These are phyloP conservation scores for Momotus momota DNA, from an alignment of 2,797 vertebrate species.

Conservation along the genomic window DNA sequence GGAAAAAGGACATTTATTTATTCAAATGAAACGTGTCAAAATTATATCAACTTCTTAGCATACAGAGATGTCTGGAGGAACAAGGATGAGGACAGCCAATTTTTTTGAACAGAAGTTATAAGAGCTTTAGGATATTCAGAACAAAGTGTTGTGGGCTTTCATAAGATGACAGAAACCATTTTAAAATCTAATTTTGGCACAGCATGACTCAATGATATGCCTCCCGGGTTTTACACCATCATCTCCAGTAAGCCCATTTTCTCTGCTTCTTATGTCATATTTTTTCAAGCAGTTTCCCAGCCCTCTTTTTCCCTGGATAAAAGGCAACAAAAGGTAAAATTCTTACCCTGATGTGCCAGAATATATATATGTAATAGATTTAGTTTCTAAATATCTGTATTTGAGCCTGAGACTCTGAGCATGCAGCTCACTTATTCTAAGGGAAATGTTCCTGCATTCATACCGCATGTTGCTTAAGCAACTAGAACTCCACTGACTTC, in stretches of 20 bases:
- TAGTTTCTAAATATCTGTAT: neutral
- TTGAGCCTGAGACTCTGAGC: neutral
- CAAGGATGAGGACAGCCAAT: neutral
- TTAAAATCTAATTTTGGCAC: constrained; percentile 51
- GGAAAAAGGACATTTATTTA: neutral
- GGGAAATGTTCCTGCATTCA: neutral
- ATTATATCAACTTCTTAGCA: neutral
- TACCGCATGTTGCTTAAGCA: neutral
- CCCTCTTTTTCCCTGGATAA: neutral
- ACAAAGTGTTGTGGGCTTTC: constrained; percentile 1
- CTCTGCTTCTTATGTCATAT: constrained; percentile 30
- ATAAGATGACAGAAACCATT: constrained; percentile 35
- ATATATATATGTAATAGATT: neutral
- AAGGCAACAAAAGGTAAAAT: constrained; percentile 5
- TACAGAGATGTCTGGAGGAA: neutral
- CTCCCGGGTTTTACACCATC: neutral
- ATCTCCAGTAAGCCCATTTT: constrained; percentile 39
- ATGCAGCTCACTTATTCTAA: neutral
- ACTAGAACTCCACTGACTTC: neutral
- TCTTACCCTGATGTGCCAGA: constrained; percentile 13
- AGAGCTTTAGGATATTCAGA: neutral
- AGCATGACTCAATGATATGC: constrained; percentile 17
- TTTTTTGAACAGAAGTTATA: neutral
- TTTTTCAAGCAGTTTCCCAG: constrained; percentile 8
- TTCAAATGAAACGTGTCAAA: neutral